phyloP scores from a whole-genome alignment of 1,140 invertebrate species.

The Amyelois transitella region DNA sequence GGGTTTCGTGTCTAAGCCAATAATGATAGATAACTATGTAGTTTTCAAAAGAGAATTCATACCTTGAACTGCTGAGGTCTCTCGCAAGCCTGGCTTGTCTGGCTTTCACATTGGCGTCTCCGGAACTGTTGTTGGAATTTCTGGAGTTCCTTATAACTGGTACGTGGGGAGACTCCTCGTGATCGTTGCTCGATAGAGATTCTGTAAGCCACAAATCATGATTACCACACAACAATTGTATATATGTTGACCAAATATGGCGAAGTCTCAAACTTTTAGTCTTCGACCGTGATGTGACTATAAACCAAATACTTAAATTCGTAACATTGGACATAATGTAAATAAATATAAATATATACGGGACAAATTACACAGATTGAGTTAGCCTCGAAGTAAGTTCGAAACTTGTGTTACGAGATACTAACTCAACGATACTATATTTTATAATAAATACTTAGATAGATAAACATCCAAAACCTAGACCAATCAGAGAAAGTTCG shows the following conservation, averaged over 20 bases:
- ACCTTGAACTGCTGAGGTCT: conserved; percentile 63
- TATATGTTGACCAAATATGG: neutral
- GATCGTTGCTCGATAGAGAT: conserved; percentile 61
- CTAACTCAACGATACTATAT: no score
- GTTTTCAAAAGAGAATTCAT: conserved; percentile 11
- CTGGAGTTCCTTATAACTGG: conserved; percentile 58
- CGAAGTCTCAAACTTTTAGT: neutral
- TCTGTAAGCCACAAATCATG: conserved; percentile 29
- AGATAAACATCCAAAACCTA: no score
- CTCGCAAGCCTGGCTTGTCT: conserved; percentile 58
- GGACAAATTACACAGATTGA: no score
- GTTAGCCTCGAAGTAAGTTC: no score
- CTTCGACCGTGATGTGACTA: neutral
- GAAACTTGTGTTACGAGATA: no score
- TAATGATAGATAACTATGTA: conserved; percentile 4
- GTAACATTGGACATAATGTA: no score
- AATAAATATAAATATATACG: no score
- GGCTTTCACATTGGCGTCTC: conserved; percentile 57
- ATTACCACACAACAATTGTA: neutral
- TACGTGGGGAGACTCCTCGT: conserved; percentile 53
- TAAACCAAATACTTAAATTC: no score
- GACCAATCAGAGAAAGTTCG: no score
- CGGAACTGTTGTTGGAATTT: conserved; percentile 42
- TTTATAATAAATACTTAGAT: no score
- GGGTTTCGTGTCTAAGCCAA: neutral